phyloP scores from a whole-genome alignment of 92 coral and sea anemone species.

The Desmophyllum pertusum region DNA sequence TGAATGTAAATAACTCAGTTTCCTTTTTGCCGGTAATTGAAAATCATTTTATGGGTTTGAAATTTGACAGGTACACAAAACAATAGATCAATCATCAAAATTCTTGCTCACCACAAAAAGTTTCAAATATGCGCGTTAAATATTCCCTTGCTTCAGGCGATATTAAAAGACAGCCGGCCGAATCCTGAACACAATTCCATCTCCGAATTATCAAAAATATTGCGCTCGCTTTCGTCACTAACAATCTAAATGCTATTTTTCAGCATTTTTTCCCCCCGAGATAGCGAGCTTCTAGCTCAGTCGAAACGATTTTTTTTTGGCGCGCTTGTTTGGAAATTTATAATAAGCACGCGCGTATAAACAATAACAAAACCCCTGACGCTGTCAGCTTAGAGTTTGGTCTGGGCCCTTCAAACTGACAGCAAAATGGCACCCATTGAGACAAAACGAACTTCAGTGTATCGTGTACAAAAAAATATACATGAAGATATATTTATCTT shows the following conservation, averaged over 20 bases:
- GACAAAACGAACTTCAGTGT: not conserved
- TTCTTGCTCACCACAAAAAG: not conserved
- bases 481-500: not conserved
- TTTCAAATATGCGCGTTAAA: not conserved
- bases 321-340: not conserved
- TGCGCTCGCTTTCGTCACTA: not conserved
- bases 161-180: not conserved
- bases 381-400: not conserved
- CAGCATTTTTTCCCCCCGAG: not conserved
- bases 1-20: conserved; percentile 5
- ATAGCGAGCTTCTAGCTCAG: not conserved
- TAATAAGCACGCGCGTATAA: too few relatives aligned
- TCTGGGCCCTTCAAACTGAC: not conserved
- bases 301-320: not conserved
- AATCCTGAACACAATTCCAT: not conserved
- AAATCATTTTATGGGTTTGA: not conserved
- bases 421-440: not conserved
- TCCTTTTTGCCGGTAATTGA: conserved; percentile 14
- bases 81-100: conserved; percentile 1
- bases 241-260: not conserved
- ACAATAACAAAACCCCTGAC: not conserved
- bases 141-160: not conserved
- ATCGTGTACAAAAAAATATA: not conserved
- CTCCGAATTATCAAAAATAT: not conserved
- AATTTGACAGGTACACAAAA: conserved; percentile 11